phyloP scores from a whole-genome alignment of 2,797 vertebrate genomes.

The Rhinoraja longicauda region DNA sequence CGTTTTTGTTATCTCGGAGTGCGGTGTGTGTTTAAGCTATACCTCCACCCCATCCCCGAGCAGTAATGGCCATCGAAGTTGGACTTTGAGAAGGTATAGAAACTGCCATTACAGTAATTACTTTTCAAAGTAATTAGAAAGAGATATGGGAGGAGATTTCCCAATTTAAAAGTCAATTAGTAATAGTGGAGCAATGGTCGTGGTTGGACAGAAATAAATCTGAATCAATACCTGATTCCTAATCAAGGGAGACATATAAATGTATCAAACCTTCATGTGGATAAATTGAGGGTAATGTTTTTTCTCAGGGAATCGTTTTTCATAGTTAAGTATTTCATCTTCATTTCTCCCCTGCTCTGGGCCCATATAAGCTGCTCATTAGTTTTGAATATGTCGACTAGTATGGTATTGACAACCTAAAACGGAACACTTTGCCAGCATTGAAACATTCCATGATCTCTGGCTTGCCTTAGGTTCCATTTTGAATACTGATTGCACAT shows the following conservation, averaged over 20 bases:
- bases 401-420: conserved; percentile 9
- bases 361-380: background rate
- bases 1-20: no score
- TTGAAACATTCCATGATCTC: conserved; percentile 7
- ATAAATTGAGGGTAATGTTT: background rate
- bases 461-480: background rate
- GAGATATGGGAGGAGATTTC: background rate
- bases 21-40: no score
- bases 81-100: no score
- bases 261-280: background rate
- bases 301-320: background rate
- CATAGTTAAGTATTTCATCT: background rate
- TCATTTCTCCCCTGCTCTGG: background rate
- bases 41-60: no score
- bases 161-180: background rate
- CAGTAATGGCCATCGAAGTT: no score
- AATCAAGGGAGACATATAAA: background rate
- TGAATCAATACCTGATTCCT: background rate
- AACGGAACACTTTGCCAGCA: background rate
- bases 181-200: background rate
- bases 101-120: no score
- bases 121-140: background rate
- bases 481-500: background rate
- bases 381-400: background rate
- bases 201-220: background rate